Evolutionary conservation across 2,797 vertebrate species (phyloP).

Genomic region (Spinibarbus caldwelli): DNA sequence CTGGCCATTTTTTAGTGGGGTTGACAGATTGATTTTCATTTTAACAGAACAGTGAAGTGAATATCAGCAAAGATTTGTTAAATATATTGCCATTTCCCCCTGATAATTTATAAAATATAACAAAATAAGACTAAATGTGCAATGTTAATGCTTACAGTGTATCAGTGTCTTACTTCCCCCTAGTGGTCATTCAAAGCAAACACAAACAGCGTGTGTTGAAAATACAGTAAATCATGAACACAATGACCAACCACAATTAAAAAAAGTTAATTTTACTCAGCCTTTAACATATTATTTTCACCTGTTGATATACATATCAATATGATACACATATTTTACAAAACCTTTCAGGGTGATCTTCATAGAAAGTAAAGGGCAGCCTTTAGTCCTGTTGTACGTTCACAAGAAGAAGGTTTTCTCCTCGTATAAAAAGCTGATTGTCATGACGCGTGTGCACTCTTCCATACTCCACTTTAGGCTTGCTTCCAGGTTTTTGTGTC

Average conservation of each 20-base stretch:
- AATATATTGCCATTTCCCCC: background rate
- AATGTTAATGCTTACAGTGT: slow-evolving; percentile 9
- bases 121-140: background rate
- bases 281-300: slow-evolving; percentile 55
- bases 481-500: slow-evolving; percentile 69
- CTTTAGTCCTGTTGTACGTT: slow-evolving; percentile 72
- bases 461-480: slow-evolving; percentile 83
- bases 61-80: background rate
- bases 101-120: background rate
- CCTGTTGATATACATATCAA: slow-evolving; percentile 73
- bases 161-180: slow-evolving; percentile 72
- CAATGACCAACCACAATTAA: background rate
- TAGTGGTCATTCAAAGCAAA: slow-evolving; percentile 63
- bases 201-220: background rate
- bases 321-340: slow-evolving; percentile 71
- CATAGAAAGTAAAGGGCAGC: background rate
- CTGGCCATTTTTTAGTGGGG: background rate
- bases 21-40: slow-evolving; percentile 10
- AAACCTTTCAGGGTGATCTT: background rate
- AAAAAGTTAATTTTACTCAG: background rate
- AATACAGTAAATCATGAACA: background rate
- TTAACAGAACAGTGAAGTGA: background rate
- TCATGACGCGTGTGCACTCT: slow-evolving; percentile 91
- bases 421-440: slow-evolving; percentile 96
- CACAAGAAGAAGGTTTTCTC: slow-evolving; percentile 92